Percentiles rank a stretch among this genome's conserved stretches.
Evolutionary conservation across 1,140 invertebrate species (phyloP).

Genomic region (Centruroides vittatus): DNA sequence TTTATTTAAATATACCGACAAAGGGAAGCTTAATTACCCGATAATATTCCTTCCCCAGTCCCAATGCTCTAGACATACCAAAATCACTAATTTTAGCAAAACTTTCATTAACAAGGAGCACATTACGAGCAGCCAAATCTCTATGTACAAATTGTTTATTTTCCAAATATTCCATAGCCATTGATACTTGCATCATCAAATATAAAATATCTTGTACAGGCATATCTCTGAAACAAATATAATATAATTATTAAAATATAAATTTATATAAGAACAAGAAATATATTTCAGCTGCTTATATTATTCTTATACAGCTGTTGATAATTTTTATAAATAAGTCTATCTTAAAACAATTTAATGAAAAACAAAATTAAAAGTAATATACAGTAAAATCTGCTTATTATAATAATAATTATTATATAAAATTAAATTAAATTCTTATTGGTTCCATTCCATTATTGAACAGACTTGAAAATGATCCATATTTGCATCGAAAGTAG

Average conservation of each 20-base stretch:
- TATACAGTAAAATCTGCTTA: too few relatives aligned
- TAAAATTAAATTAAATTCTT: too few relatives aligned
- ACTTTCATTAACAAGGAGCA: conserved; percentile 33
- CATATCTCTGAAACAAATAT: conserved; percentile 13
- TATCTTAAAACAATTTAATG: too few relatives aligned
- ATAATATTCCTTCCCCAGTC: conserved; percentile 23
- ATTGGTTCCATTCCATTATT: too few relatives aligned
- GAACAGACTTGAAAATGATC: too few relatives aligned
- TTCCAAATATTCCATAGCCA: conserved; percentile 36
- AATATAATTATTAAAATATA: too few relatives aligned
- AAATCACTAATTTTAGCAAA: conserved; percentile 23
- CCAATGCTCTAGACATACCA: conserved; percentile 22
- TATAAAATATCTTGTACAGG: conserved; percentile 15
- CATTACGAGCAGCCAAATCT: conserved; percentile 29
- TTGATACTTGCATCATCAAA: conserved; percentile 31
- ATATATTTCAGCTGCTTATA: too few relatives aligned
- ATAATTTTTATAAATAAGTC: too few relatives aligned
- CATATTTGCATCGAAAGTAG: too few relatives aligned
- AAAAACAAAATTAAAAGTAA: too few relatives aligned
- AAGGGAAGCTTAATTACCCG: conserved; percentile 19
- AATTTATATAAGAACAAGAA: background rate
- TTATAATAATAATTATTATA: too few relatives aligned
- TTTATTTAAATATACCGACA: background rate
- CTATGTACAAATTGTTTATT: conserved; percentile 32
- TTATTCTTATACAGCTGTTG: too few relatives aligned